Percentiles rank a stretch among this genome's conserved stretches.
These are phyloP conservation scores for Elachura formosa DNA, from an alignment of 2,113 vertebrate species.

Conservation along the genomic window DNA sequence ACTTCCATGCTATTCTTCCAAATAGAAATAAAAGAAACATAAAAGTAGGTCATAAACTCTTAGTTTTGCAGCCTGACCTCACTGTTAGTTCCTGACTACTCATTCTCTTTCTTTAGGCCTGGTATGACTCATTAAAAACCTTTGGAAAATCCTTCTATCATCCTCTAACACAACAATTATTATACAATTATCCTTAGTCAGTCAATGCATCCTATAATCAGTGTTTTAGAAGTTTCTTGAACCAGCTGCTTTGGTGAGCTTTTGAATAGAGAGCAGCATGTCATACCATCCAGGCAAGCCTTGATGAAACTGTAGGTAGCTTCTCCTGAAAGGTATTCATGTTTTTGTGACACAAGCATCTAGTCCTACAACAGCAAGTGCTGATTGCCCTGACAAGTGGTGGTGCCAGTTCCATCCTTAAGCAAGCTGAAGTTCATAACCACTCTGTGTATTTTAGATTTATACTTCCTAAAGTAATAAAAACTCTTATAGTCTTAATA, in stretches of 20 bases:
- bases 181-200: not conserved
- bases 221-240: not conserved
- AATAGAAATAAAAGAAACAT: not conserved
- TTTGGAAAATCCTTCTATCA: not conserved
- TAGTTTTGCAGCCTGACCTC: not conserved
- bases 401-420: not conserved
- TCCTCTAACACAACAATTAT: not conserved
- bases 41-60: not conserved
- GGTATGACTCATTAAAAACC: not conserved
- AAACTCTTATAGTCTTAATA: not conserved
- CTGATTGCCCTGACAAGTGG: not conserved
- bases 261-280: not conserved
- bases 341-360: not conserved
- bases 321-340: fast-evolving
- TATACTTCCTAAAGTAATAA: not conserved
- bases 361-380: not conserved
- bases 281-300: not conserved
- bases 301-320: not conserved
- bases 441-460: not conserved
- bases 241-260: not conserved
- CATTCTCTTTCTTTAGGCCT: not conserved
- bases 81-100: not conserved
- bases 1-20: not conserved
- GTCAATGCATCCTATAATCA: not conserved
- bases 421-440: not conserved